Evolutionary conservation across 2,888 invertebrate species (phyloP).

Genomic region (Rhamphomyia laevipes): DNA sequence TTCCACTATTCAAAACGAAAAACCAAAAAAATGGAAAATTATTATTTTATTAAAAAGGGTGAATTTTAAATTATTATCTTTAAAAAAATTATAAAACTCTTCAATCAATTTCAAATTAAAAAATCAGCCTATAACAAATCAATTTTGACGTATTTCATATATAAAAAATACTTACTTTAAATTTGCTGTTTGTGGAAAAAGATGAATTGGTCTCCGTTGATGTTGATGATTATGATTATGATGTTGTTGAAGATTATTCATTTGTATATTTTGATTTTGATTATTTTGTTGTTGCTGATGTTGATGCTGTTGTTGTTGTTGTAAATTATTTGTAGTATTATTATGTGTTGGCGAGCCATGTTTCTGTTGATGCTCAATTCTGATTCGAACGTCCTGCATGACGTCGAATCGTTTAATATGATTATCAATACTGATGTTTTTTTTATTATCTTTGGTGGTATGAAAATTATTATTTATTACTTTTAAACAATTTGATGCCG

Average conservation of each 20-base stretch:
- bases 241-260: neutral
- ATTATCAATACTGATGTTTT: neutral
- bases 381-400: constrained; percentile 36
- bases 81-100: no score
- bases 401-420: constrained; percentile 15
- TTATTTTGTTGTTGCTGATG: neutral
- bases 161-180: constrained; percentile 17
- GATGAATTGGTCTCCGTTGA: constrained; percentile 14
- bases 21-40: neutral
- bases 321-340: neutral
- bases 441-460: no score
- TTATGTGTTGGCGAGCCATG: neutral
- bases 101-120: no score
- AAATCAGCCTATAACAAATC: neutral
- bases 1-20: neutral
- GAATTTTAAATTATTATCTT: no score
- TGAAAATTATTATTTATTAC: no score
- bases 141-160: no score
- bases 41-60: no score
- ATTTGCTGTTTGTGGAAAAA: constrained; percentile 15
- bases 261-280: neutral
- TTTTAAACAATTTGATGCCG: no score
- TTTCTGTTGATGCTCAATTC: constrained; percentile 25
- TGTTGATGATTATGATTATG: neutral
- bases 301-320: neutral